Percentiles rank a stretch among this genome's conserved stretches.
Evolutionary conservation across 1,140 invertebrate species (phyloP).

Genomic region (Hylaeus volcanicus): DNA sequence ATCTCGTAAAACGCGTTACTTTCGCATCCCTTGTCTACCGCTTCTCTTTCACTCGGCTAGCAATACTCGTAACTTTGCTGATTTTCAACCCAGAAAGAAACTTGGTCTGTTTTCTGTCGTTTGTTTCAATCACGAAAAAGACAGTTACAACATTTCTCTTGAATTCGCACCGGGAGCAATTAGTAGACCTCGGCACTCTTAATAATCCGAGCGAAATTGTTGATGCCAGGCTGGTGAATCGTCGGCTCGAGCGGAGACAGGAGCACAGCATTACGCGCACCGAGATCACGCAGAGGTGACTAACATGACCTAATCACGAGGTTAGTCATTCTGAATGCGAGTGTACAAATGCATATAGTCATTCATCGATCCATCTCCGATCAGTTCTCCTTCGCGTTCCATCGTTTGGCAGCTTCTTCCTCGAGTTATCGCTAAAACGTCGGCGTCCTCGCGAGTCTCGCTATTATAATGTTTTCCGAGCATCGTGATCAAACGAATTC

Average conservation of each 20-base stretch:
- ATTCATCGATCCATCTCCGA: background rate
- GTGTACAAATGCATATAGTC: constrained; percentile 17
- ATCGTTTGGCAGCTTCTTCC: background rate
- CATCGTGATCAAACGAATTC: too few relatives aligned
- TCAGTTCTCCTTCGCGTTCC: too few relatives aligned
- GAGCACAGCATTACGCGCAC: constrained; percentile 86
- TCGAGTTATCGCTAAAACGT: too few relatives aligned
- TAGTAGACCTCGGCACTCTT: background rate
- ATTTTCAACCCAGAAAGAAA: background rate
- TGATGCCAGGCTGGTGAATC: constrained; percentile 84
- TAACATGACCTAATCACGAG: constrained; percentile 69
- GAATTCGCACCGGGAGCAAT: background rate
- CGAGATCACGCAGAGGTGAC: constrained; percentile 86
- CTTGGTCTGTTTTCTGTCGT: background rate
- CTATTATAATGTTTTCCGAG: too few relatives aligned
- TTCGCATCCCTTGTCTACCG: background rate
- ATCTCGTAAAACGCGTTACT: background rate
- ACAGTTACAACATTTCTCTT: constrained; percentile 52
- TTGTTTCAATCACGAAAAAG: constrained; percentile 45
- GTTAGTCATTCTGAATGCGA: constrained; percentile 56
- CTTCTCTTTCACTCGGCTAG: background rate
- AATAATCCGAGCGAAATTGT: constrained; percentile 47
- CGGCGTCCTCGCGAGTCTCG: background rate
- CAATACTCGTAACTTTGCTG: background rate
- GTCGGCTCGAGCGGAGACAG: constrained; percentile 85